Evolutionary conservation across 30 jellyfish, hydroid and myxozoan species (phyloP).

Genomic region (Chrysaora quinquecirrha): DNA sequence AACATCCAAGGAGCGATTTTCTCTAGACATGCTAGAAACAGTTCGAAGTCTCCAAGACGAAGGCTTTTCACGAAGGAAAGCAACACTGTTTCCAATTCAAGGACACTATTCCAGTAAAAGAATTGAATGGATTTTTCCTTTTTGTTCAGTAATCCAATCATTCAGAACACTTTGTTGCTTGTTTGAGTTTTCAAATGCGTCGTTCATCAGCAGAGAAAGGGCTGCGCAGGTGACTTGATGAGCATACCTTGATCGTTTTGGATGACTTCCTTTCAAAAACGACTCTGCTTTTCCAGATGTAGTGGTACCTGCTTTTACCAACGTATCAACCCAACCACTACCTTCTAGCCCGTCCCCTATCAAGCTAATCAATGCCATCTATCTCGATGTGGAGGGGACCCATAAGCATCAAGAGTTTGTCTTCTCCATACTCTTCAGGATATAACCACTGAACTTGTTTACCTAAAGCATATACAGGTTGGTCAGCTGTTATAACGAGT

Average conservation of each 20-base stretch:
- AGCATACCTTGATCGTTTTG: slow-evolving; percentile 26
- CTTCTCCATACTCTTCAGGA: slow-evolving; percentile 22
- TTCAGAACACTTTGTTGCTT: background rate
- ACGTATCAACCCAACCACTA: slow-evolving; percentile 57
- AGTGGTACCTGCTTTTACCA: slow-evolving; percentile 16
- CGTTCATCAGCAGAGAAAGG: slow-evolving; percentile 2
- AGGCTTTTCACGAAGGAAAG: slow-evolving; percentile 18
- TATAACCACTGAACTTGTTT: too few relatives aligned
- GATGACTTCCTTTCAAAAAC: slow-evolving; percentile 25
- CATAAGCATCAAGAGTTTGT: slow-evolving; percentile 31
- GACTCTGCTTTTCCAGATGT: slow-evolving; percentile 50
- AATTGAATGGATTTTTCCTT: background rate
- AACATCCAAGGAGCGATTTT: slow-evolving; percentile 18
- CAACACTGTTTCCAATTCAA: background rate
- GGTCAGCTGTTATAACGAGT: slow-evolving; percentile 52
- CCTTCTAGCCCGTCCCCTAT: slow-evolving; percentile 80
- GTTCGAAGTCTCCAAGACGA: background rate
- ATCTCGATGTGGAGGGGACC: too few relatives aligned
- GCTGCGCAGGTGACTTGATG: slow-evolving; percentile 52
- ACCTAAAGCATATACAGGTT: too few relatives aligned
- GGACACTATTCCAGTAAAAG: slow-evolving; percentile 15
- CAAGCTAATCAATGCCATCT: too few relatives aligned
- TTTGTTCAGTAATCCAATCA: background rate
- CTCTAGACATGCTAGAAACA: slow-evolving; percentile 10
- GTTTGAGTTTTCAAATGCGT: background rate